phyloP scores from a whole-genome alignment of 2,113 vertebrate species.

The Gopherus flavomarginatus region DNA sequence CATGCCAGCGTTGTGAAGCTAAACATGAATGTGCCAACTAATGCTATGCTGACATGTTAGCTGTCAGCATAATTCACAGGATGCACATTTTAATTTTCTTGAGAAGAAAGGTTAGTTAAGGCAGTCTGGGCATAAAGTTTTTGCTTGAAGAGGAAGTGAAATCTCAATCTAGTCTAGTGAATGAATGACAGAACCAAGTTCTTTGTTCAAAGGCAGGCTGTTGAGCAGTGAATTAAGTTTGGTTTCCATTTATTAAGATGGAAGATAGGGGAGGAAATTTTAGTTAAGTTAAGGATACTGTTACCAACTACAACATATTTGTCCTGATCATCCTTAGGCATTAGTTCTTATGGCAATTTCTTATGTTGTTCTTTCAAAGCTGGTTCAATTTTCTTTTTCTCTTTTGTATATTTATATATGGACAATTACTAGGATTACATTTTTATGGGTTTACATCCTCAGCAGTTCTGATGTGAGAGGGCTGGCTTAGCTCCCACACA shows the following conservation, averaged over 20 bases:
- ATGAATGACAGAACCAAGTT: neutral
- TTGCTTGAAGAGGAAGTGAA: neutral
- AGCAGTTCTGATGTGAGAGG: neutral
- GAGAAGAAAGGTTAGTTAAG: too few relatives aligned
- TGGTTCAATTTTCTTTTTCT: neutral
- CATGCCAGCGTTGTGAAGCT: neutral
- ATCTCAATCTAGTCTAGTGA: neutral
- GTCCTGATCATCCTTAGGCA: neutral
- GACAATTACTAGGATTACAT: neutral
- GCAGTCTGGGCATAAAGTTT: neutral
- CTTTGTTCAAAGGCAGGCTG: neutral
- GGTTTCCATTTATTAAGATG: neutral
- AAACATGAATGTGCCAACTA: neutral
- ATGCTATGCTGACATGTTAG: neutral
- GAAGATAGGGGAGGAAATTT: neutral
- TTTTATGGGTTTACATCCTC: neutral
- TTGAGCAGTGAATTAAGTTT: neutral
- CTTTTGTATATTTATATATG: neutral
- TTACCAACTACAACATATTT: neutral
- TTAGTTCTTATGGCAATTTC: neutral
- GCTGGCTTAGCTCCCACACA: neutral
- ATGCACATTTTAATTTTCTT: neutral
- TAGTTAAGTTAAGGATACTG: neutral
- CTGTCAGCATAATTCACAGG: neutral
- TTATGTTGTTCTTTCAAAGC: neutral